Conservation (phyloP, 2,888 invertebrate species). For the Pollenia angustigena region DNA sequence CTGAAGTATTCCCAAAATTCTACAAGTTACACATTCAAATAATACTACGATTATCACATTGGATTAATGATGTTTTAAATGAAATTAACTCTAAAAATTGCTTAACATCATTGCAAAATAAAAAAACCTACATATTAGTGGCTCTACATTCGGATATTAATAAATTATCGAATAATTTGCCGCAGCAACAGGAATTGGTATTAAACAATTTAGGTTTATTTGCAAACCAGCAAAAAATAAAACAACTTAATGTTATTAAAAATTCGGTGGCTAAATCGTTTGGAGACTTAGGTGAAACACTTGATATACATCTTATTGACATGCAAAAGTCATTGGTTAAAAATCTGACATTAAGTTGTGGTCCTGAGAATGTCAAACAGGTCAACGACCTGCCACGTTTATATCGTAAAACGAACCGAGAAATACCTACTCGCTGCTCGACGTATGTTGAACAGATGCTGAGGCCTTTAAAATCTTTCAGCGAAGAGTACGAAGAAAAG, state of each 20-base stretch:
- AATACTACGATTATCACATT: constrained; percentile 91
- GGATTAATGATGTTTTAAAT: constrained; percentile 86
- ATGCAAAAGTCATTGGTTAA: constrained; percentile 89
- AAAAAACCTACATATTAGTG: constrained; percentile 78
- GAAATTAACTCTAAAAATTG: constrained; percentile 76
- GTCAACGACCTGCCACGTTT: constrained; percentile 97
- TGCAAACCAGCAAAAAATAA: constrained; percentile 73
- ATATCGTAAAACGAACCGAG: constrained; percentile 96
- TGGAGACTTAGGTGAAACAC: constrained; percentile 75
- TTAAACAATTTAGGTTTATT: constrained; percentile 85
- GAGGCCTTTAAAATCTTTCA: constrained; percentile 85
- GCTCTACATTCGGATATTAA: constrained; percentile 79
- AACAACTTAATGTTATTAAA: constrained; percentile 66
- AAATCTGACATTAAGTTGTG: constrained; percentile 90
- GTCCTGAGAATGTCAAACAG: constrained; percentile 88
- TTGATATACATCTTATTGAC: constrained; percentile 75
- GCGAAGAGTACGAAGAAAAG: constrained; percentile 84
- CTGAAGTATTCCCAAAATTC: constrained; percentile 92
- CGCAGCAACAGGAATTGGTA: constrained; percentile 87
- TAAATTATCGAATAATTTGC: constrained; percentile 77
- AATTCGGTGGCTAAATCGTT: constrained; percentile 79
- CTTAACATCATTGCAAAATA: constrained; percentile 70
- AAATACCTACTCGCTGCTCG: constrained; percentile 92
- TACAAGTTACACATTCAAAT: constrained; percentile 95
- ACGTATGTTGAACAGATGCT: constrained; percentile 90